A percentile compares a stretch with the other conserved stretches of the same genome.
Conservation (phyloP, 2,113 vertebrate genomes). For the Ceratotherium simum region DNA sequence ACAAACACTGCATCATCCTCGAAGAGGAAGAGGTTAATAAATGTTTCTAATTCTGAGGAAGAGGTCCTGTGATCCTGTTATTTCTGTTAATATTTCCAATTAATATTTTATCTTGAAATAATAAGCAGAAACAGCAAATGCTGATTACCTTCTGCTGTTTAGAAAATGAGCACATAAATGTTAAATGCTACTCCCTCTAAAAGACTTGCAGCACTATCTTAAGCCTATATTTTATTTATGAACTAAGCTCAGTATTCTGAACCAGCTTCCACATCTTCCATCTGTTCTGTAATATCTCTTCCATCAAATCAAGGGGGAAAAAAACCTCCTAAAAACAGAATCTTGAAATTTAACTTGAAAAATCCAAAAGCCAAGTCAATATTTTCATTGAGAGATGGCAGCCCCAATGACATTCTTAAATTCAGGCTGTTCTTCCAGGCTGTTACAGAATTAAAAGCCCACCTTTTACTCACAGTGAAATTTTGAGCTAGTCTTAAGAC, state of each 20-base stretch:
- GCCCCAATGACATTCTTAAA: slow-evolving; percentile 32
- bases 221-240: slow-evolving; percentile 82
- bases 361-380: slow-evolving; percentile 67
- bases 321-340: slow-evolving; percentile 56
- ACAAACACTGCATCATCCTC: slow-evolving; percentile 33
- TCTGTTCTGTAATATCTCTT: slow-evolving; percentile 74
- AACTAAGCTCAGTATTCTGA: slow-evolving; percentile 66
- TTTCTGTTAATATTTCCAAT: slow-evolving; percentile 83
- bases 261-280: slow-evolving; percentile 2
- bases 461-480: background rate
- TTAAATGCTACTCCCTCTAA: slow-evolving; percentile 70
- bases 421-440: slow-evolving; percentile 15
- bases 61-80: slow-evolving; percentile 70
- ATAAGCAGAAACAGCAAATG: slow-evolving; percentile 72
- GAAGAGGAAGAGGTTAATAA: slow-evolving; percentile 78
- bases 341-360: slow-evolving; percentile 30
- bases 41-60: slow-evolving; percentile 53
- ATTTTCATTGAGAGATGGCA: slow-evolving; percentile 69
- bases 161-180: slow-evolving; percentile 67
- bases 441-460: background rate
- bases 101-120: slow-evolving; percentile 83
- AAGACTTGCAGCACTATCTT: slow-evolving; percentile 68
- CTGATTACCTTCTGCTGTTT: slow-evolving; percentile 77
- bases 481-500: background rate
- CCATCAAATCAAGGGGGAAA: background rate